Conservation (phyloP, 2,888 invertebrate genomes). For the Galerucella pusilla region DNA sequence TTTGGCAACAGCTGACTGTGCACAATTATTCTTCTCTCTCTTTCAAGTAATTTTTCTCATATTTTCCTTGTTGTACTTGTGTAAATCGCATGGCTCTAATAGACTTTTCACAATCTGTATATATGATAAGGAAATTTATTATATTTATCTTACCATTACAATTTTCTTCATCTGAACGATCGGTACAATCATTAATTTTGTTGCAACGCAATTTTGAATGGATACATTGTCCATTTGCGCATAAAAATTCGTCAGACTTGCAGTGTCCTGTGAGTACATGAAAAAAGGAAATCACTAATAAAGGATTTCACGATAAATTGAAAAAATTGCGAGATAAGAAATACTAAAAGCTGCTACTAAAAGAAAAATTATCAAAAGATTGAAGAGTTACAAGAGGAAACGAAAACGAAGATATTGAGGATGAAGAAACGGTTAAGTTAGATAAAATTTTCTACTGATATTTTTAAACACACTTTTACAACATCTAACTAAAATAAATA, state of each 20-base stretch:
- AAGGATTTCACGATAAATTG: conserved; percentile 7
- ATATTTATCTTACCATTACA: conserved; percentile 64
- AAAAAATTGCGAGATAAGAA: neutral
- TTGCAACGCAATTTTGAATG: conserved; percentile 63
- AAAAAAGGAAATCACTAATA: conserved; percentile 35
- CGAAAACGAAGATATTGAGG: neutral
- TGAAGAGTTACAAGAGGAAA: neutral
- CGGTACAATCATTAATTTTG: conserved; percentile 63
- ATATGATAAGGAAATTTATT: conserved; percentile 17
- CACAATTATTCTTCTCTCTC: too few species aligned
- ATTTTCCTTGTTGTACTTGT: too few species aligned
- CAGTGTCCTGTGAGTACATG: conserved; percentile 51
- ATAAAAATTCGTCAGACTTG: conserved; percentile 62
- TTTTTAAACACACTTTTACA: neutral
- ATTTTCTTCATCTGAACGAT: conserved; percentile 67
- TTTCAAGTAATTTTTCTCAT: too few species aligned
- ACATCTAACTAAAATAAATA: neutral
- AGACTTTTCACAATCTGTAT: neutral
- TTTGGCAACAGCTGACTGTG: too few species aligned
- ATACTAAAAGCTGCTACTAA: neutral
- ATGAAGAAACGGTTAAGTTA: neutral
- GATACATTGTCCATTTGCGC: conserved; percentile 69
- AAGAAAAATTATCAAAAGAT: neutral
- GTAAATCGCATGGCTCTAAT: too few species aligned
- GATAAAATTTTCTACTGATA: neutral